Evolutionary conservation across 2,888 invertebrate species (phyloP), one percentile per base, ranked within the genome.

Genomic region (Autographa gamma): DNA sequence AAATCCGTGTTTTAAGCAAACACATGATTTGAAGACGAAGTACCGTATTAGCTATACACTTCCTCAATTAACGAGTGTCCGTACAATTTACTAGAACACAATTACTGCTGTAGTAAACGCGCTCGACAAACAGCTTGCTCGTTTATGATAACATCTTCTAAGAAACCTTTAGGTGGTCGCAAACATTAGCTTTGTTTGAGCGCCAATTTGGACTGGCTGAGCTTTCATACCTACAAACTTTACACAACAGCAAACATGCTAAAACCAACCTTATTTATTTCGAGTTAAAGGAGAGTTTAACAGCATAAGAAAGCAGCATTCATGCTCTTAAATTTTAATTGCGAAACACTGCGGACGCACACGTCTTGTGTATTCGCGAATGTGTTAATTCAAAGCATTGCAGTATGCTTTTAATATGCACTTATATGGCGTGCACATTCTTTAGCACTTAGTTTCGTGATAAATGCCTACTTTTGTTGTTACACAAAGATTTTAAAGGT

Each of bases 141-240:
- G 75, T 82, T 77, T 81, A 76, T 83, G 80, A 85, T 81, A 85
- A 81, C 84, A 85, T 85, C 84, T 90, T 90, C 91, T 89, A 88
- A 91, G 92, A 92, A 92, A 86, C 87, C 91, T 91, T 91, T 86
- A 93, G 94, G 95, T 95, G 95, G 95, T 94, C 94, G 92, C 94
- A 95, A 95, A 95, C 92, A 95, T 79, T 74, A 82, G 84, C 86
- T 88, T 91, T 94, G 92, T 93, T 94, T 94, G 91, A 89, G 85
- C 90, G 90, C 89, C 92, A 93, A 93, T 94, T 94, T 93, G 88
- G 91, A 91, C 88, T 86, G 89, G 81, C 83, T 85, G 81, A 85
- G 87, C 90, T 88, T 87, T 84, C 85, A 80, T 80, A 73, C 77
- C 43, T 59, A 86, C 90, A 83, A 90, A 79, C 78, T 81, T 85